phyloP scores from a whole-genome alignment of 2,113 vertebrate species.

The Peromyscus maniculatus region DNA sequence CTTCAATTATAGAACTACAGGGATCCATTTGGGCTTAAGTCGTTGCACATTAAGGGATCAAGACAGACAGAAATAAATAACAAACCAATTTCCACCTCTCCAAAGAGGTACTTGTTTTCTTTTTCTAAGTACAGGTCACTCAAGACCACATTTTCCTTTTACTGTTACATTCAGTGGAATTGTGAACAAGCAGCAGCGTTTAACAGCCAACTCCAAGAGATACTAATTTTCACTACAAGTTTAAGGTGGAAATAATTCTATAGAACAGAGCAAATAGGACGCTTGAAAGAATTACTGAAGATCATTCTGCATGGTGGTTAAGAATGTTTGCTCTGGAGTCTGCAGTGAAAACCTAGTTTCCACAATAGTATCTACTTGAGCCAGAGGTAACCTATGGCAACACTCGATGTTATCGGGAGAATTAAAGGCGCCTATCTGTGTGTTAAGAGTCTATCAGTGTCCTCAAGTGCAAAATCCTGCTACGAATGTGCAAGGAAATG shows the following conservation, averaged over 20 bases:
- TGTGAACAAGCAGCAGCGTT: neutral
- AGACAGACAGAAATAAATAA: neutral
- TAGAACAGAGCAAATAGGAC: neutral
- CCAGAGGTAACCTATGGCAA: neutral
- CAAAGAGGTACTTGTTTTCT: neutral
- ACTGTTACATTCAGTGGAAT: neutral
- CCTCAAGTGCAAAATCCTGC: neutral
- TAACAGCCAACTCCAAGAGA: constrained; percentile 38
- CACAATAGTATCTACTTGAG: neutral
- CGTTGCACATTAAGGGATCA: constrained; percentile 26
- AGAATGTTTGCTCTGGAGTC: neutral
- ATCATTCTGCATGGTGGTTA: neutral
- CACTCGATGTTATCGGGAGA: neutral
- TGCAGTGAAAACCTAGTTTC: neutral
- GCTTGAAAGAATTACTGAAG: neutral
- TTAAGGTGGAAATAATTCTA: neutral
- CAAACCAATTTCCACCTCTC: neutral
- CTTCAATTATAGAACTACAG: neutral
- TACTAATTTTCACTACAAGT: constrained; percentile 39
- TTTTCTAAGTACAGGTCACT: constrained; percentile 14
- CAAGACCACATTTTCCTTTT: neutral
- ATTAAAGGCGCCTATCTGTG: neutral
- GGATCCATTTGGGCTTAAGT: neutral
- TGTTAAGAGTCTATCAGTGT: neutral
- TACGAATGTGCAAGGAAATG: neutral